These are phyloP conservation scores for Zaprionus gabonicus DNA, from an alignment of 1,140 invertebrate genomes.

Conservation along the genomic window DNA sequence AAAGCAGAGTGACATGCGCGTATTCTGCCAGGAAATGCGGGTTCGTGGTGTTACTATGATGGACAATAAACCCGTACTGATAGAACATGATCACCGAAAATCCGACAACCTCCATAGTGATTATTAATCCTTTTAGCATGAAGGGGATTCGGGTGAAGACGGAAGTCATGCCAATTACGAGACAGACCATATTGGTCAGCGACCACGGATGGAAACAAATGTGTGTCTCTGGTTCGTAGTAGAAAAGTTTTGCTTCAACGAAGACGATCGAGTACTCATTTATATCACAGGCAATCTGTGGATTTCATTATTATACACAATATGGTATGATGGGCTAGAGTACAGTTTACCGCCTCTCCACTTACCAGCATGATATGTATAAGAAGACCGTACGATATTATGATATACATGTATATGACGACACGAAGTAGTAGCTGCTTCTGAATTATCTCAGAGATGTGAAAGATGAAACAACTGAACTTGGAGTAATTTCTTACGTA, in stretches of 20 bases:
- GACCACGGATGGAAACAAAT: conserved; percentile 88
- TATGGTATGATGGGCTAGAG: neutral
- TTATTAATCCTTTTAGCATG: conserved; percentile 90
- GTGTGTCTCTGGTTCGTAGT: conserved; percentile 40
- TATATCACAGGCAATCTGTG: conserved; percentile 40
- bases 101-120: conserved; percentile 87
- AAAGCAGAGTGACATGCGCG: conserved; percentile 88
- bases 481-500: conserved; percentile 81
- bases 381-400: conserved; percentile 86
- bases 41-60: conserved; percentile 87
- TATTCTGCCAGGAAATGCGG: conserved; percentile 87
- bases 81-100: conserved; percentile 89
- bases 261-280: conserved; percentile 15
- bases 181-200: conserved; percentile 90
- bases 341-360: neutral
- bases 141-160: conserved; percentile 94
- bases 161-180: conserved; percentile 91
- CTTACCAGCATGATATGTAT: conserved; percentile 88
- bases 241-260: conserved; percentile 52
- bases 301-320: no score
- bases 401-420: conserved; percentile 56
- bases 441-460: conserved; percentile 36
- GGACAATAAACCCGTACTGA: conserved; percentile 85
- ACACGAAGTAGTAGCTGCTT: conserved; percentile 40
- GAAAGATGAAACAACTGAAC: conserved; percentile 87